A percentile compares a stretch with the other conserved stretches of the same genome.
These are phyloP conservation scores for Neolamprologus devosi DNA, from an alignment of 2,113 vertebrate genomes.

Conservation along the genomic window DNA sequence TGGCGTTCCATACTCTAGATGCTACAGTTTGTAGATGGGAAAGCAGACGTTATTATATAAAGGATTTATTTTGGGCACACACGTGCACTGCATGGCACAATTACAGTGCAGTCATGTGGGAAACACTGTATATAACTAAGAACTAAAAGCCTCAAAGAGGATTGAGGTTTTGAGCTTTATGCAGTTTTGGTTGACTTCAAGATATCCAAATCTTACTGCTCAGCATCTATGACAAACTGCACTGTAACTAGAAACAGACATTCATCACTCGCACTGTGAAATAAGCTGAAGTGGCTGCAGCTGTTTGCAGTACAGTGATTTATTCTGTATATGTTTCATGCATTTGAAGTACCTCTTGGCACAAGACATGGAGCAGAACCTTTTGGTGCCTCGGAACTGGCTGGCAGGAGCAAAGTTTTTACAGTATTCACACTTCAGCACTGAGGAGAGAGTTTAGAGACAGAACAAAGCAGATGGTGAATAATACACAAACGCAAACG, in stretches of 20 bases:
- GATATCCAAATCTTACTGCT: background rate
- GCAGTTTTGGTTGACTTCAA: background rate
- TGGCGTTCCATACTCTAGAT: no score
- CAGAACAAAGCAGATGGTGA: background rate
- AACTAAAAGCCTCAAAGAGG: background rate
- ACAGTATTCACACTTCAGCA: constrained; percentile 94
- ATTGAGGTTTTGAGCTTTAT: background rate
- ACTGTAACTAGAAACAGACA: background rate
- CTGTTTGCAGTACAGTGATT: background rate
- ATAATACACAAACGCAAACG: accelerated
- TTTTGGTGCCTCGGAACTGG: constrained; percentile 91
- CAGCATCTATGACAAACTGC: background rate
- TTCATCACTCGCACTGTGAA: background rate
- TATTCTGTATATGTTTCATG: constrained; percentile 10
- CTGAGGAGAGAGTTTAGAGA: constrained; percentile 19
- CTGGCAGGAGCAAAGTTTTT: constrained; percentile 84
- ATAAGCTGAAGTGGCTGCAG: background rate
- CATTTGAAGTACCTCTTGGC: constrained; percentile 85
- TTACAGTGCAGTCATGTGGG: background rate
- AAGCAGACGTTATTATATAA: background rate
- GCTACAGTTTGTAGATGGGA: background rate
- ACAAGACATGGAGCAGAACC: constrained; percentile 95
- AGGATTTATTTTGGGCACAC: background rate
- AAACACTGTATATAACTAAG: background rate
- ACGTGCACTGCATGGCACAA: background rate